Evolutionary conservation across 1,140 invertebrate genomes (phyloP).

Genomic region (Brachionus rotundiformis): DNA sequence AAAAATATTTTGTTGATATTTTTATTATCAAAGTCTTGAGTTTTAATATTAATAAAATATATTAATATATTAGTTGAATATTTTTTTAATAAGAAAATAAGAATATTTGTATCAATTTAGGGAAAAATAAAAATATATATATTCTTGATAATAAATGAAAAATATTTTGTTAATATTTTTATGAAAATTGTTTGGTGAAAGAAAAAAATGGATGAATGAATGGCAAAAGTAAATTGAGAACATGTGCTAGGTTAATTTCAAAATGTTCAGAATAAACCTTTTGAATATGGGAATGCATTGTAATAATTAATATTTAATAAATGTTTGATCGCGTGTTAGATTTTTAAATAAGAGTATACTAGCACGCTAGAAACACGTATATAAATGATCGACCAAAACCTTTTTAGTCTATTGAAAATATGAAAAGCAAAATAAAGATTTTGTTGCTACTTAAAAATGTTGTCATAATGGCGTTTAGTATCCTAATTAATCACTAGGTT

Average conservation of each 20-base stretch:
- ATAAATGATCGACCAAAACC: not conserved
- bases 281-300: not conserved
- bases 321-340: slow-evolving; percentile 7
- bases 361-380: not conserved
- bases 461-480: not conserved
- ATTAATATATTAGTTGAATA: too few species aligned
- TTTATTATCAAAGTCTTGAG: too few species aligned
- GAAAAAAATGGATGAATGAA: not conserved
- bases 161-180: not conserved
- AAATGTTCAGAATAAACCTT: slow-evolving; percentile 3
- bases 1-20: too few species aligned
- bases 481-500: not conserved
- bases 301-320: not conserved
- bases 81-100: too few species aligned
- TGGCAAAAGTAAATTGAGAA: not conserved
- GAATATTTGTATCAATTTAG: too few species aligned
- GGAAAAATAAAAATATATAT: too few species aligned
- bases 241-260: not conserved
- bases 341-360: not conserved
- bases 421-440: not conserved
- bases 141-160: too few species aligned
- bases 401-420: slow-evolving; percentile 4
- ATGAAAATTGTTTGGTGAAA: not conserved
- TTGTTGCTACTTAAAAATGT: not conserved
- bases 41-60: too few species aligned